Conservation (phyloP, 1,140 invertebrate species). For the Lepidurus couesii region DNA sequence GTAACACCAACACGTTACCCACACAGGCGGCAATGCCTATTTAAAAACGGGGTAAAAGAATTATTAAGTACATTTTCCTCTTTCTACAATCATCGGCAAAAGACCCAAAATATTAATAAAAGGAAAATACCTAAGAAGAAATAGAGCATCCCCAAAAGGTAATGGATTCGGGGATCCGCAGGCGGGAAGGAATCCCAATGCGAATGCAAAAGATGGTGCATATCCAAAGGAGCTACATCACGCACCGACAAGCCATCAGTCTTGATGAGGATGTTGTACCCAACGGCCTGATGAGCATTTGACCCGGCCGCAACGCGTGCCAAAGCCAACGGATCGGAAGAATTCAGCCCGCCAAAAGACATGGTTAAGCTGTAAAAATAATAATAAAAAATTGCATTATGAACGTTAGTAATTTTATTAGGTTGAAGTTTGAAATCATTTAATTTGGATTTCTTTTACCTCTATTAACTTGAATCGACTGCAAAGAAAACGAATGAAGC, state of each 20-base stretch:
- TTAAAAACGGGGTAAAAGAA: neutral
- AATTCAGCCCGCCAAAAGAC: neutral
- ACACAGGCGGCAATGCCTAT: conserved; percentile 33
- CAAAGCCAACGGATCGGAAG: neutral
- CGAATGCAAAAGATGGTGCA: conserved; percentile 40
- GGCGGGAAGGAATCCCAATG: conserved; percentile 43
- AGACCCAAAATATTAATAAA: neutral
- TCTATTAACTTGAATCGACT: conserved; percentile 9
- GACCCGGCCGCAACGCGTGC: neutral
- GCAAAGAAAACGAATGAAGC: conserved; percentile 6
- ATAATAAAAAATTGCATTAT: neutral
- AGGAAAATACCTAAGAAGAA: conserved; percentile 42
- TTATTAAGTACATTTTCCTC: no score
- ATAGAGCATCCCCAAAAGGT: conserved; percentile 46
- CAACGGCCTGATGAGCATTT: conserved; percentile 12
- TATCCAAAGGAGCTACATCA: conserved; percentile 39
- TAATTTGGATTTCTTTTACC: neutral
- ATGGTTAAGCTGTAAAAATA: conserved; percentile 2
- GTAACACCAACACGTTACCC: conserved; percentile 36
- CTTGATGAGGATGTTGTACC: conserved; percentile 12
- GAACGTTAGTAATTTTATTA: neutral
- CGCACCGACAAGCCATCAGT: conserved; percentile 26
- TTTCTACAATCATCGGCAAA: neutral
- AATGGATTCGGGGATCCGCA: conserved; percentile 43
- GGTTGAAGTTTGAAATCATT: neutral